Evolutionary conservation across 1,140 invertebrate species (phyloP).

Genomic region (Sycobia sp.): DNA sequence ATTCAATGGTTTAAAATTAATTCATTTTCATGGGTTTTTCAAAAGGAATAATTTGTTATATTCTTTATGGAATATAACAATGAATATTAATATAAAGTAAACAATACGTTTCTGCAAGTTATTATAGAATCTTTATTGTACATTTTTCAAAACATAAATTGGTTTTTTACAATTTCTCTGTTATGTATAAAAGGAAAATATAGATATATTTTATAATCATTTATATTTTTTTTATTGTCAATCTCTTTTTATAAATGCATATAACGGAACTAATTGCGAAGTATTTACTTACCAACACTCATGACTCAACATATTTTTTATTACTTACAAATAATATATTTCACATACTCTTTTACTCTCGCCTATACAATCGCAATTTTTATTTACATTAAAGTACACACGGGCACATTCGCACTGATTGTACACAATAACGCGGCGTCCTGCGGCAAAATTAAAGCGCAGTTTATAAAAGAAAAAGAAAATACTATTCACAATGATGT

Average conservation of each 20-base stretch:
- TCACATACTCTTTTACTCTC: slow-evolving; percentile 28
- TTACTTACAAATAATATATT: slow-evolving; percentile 27
- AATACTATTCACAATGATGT: slow-evolving; percentile 50
- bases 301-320: slow-evolving; percentile 17
- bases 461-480: slow-evolving; percentile 44
- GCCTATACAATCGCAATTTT: slow-evolving; percentile 9
- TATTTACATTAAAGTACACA: slow-evolving; percentile 43
- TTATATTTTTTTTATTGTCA: slow-evolving; percentile 47
- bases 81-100: too few species aligned
- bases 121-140: slow-evolving; percentile 32
- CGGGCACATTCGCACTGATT: slow-evolving; percentile 32
- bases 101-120: slow-evolving; percentile 10
- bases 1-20: too few species aligned
- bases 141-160: slow-evolving; percentile 23
- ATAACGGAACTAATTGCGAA: slow-evolving; percentile 21
- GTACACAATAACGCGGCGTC: slow-evolving; percentile 38
- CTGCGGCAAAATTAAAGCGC: slow-evolving; percentile 45
- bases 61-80: too few species aligned
- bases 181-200: slow-evolving; percentile 27
- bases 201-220: slow-evolving; percentile 28
- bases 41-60: too few species aligned
- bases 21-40: too few species aligned
- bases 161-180: slow-evolving; percentile 21
- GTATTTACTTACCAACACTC: slow-evolving; percentile 22
- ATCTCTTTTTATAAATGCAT: slow-evolving; percentile 46